These are phyloP conservation scores for Paedocypris micromegethes DNA, from an alignment of 2,797 vertebrate genomes.

Conservation along the genomic window DNA sequence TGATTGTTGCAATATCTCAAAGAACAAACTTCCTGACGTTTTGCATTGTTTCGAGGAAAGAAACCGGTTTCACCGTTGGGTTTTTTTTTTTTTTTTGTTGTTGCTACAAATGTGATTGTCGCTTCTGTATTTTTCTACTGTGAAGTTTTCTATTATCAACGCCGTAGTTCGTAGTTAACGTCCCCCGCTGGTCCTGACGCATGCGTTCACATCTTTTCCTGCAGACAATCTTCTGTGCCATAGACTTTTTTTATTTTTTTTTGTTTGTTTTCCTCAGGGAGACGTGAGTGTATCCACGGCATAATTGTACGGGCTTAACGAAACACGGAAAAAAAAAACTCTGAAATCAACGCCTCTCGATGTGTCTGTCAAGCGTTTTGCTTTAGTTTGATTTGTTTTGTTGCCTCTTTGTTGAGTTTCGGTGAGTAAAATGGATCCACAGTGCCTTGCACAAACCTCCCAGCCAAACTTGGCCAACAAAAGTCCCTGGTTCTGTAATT, in stretches of 20 bases:
- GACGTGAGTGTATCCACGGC: constrained; percentile 34
- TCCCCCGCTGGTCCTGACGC: constrained; percentile 30
- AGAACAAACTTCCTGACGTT: constrained; percentile 17
- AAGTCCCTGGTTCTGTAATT: constrained; percentile 16
- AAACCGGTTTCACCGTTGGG: constrained; percentile 23
- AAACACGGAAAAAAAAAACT: constrained; percentile 1
- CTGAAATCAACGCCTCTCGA: constrained; percentile 8
- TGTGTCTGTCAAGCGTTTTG: constrained; percentile 19
- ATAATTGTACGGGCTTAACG: neutral
- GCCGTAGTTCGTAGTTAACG: constrained; percentile 56
- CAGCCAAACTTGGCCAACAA: constrained; percentile 50
- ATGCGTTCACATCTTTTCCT: constrained; percentile 48
- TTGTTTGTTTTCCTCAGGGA: constrained; percentile 57
- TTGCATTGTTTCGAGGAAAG: neutral
- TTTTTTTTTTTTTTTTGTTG: constrained; percentile 37
- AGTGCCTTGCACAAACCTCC: constrained; percentile 66
- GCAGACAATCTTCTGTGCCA: constrained; percentile 76
- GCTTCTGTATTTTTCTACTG: constrained; percentile 63
- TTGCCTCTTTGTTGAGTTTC: constrained; percentile 38
- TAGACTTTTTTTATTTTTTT: constrained; percentile 63
- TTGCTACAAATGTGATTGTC: constrained; percentile 50
- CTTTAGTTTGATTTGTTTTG: neutral
- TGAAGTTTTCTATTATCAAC: constrained; percentile 65
- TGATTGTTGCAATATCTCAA: constrained; percentile 1
- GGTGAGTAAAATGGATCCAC: constrained; percentile 51